A percentile compares a stretch with the other conserved stretches of the same genome.
Conservation (phyloP, 1,140 invertebrate genomes). For the Forficula auricularia region DNA sequence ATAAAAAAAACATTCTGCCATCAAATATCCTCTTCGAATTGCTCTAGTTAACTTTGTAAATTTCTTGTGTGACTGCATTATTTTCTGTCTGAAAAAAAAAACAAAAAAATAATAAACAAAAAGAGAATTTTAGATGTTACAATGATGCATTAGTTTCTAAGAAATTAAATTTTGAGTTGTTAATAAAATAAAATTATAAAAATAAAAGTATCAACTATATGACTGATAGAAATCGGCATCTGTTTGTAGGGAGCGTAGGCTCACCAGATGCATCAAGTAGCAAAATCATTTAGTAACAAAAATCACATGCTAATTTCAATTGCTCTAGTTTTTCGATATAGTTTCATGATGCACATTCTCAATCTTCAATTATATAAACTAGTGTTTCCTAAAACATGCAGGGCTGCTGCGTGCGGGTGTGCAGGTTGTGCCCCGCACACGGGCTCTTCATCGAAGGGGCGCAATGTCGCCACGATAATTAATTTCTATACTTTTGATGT, state of each 20-base stretch:
- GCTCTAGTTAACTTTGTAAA: constrained; percentile 16
- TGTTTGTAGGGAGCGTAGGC: constrained; percentile 11
- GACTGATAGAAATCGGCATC: constrained; percentile 16
- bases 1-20: no score
- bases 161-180: constrained; percentile 19
- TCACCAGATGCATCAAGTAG: constrained; percentile 15
- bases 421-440: no score
- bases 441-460: no score
- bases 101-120: constrained; percentile 5
- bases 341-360: constrained; percentile 4
- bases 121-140: constrained; percentile 16
- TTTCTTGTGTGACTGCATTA: constrained; percentile 17
- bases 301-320: no score
- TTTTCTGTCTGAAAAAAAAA: constrained; percentile 16
- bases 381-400: background rate
- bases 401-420: background rate
- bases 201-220: constrained; percentile 14
- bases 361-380: background rate
- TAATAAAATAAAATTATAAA: constrained; percentile 10
- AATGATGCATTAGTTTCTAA: constrained; percentile 18
- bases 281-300: constrained; percentile 11
- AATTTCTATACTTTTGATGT: no score
- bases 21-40: constrained; percentile 11
- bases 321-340: constrained; percentile 9
- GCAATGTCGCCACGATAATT: no score